Evolutionary conservation across 2,797 vertebrate species (phyloP), one percentile per base, ranked within the genome.

Genomic region (Dendrocincla tyrannina): DNA sequence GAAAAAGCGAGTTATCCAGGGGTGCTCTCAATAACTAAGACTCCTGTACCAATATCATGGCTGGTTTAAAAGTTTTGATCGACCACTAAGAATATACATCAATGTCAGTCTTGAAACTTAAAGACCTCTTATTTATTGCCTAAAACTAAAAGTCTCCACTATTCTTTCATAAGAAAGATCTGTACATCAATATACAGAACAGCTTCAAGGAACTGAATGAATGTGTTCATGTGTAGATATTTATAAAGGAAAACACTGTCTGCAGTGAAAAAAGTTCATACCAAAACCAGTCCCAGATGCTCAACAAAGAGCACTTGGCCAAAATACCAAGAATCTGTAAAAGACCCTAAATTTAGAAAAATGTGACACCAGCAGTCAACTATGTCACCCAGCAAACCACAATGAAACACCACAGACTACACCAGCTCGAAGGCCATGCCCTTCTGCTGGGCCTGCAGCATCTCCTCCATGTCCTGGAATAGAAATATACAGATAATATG

Each of bases 191-290:
- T 19, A 33, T 5, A 60, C 10, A 76, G 22, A 63, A 19, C 8
- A 76, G 15, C n/a, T 76, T 69, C 30, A 32, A 83, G 68, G 62
- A 33, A 32, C n/a, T 77, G 28, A 28, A 28, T 58, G 28, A 56
- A 72, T 11, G 53, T 1, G 28, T 8, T 85, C 19, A 19, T 0
- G 0, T 46, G 25, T 23, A 74, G 33, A 10, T 66, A 46, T 15
- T 46, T 53, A 30, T 17, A 50, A 64, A 59, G 28, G 32, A 67
- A 77, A 11, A 3, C 8, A 69, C 5, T 35, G n/a, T 28, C 27
- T 46, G 4, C 6, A 55, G 58, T 11, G 9, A 41, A 62, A 58
- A 60, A 37, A 5, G 0, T 5, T 59, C 11, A 52, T 15, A 24
- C 1, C 69, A 58, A 55, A 4, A 49, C 74, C 46, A 16, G 10